Base-by-base conservation (phyloP, 2,797 vertebrate species). In the Pteronotus mesoamericanus region DNA sequence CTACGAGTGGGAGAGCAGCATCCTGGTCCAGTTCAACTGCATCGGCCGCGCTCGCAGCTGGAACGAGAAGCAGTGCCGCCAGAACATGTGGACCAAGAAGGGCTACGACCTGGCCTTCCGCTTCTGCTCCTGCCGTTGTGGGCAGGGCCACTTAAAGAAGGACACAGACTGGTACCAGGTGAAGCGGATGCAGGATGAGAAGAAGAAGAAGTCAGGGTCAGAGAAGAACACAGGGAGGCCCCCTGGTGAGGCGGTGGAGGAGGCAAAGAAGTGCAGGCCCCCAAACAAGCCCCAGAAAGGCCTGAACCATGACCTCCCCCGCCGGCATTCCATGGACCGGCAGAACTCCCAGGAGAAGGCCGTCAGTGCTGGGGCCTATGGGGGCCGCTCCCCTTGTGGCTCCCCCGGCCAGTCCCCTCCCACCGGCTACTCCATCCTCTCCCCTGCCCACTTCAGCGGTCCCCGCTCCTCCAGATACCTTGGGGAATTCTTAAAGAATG, bases 11-110 rank as follows among this genome's bases (percentile, higher is more conserved):
- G 99, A 99, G 97, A 99, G 99, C 99, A 99, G 99, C 98, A 99
- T 99, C 97, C 99, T 99, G 0, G 99, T 99, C 39, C 99, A 99
- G 98, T 99, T 99, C 98, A 99, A 99, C 98, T 99, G 99, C 98
- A 99, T 99, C 8, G 99, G 99, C 95, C 99, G 99, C 0, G 99
- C 99, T 0, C 99, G 99, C 75, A 99, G 99, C 97, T 99, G 99
- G 99, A 99, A 99, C 0, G 99, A 99, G 98, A 99, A 99, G 98
- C 99, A 99, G 98, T 99, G 99, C 98, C 99, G 99, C 74, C 99
- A 99, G 98, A 99, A 99, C 98, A 99, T 99, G 99, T 99, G 99
- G 99, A 99, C 99, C 89, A 99, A 99, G 98, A 99, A 99, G 97
- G 99, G 99, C 88, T 99, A 99, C 0, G 99, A 99, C 98, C 98